Base-by-base conservation (phyloP, 2,888 invertebrate genomes). In the Limenitis camilla region DNA sequence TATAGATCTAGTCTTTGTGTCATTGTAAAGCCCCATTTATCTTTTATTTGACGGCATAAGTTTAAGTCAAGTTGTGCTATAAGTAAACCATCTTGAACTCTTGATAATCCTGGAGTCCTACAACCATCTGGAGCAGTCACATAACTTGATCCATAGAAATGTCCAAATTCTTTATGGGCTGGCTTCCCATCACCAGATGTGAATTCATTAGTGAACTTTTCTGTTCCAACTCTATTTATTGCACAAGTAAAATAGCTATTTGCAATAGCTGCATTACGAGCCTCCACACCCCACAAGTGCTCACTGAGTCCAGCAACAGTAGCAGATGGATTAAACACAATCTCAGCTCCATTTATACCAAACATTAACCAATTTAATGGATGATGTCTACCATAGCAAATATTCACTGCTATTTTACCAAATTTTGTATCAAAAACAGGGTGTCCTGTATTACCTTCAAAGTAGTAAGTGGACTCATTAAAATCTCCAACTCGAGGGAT, bases 281-380 rank as follows among this genome's bases (percentile, higher is more conserved):
- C 99, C 85, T 99, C 99, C 53, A 99, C 91, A 4, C 93, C 91
- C 99, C 99, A 99, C 52, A 99, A 77, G 0, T 97, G 97, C 77
- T 99, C 98, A 81, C 96, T 96, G 6, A 93, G 75, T 0, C 86
- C 89, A 29, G 91, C 89, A 31, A 90, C 95, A 66, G 99, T 99
- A 1, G 99, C 99, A n/a, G 97, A 98, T 5, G 99, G 99, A 81
- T 99, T 99, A 79, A 99, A 99, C 0, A 99, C 98, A 61, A 99
- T 97, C 89, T 99, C 99, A 1, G 99, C 99, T 4, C 98, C 98
- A 83, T 99, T 99, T 19, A 99, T 71, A 0, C 96, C 98, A 87
- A 96, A 99, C 95, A 96, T 96, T 82, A 98, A 89, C 99, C 99
- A 99, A 76, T 99, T 99, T 62, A 95, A 92, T 0, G 99, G 99